These are phyloP conservation scores for Sphenopsis melanotis DNA, from an alignment of 2,797 vertebrate species.

Conservation along the genomic window DNA sequence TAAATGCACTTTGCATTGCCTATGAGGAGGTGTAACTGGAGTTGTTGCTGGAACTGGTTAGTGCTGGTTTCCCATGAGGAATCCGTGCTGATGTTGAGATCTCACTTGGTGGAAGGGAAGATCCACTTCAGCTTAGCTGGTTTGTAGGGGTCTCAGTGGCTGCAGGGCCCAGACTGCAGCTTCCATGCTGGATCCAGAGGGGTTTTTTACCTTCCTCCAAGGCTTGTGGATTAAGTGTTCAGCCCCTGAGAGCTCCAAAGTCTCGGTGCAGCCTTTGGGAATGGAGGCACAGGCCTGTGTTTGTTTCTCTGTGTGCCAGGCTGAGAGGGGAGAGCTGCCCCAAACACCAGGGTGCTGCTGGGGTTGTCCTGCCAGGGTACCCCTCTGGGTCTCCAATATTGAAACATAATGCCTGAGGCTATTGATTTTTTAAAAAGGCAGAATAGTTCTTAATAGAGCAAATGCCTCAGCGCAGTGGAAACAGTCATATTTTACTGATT, in stretches of 20 bases:
- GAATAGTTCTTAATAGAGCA: neutral
- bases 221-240: neutral
- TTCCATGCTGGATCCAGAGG: neutral
- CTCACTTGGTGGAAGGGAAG: neutral
- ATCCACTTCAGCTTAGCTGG: fast-evolving
- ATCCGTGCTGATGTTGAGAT: fast-evolving
- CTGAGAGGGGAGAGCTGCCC: neutral
- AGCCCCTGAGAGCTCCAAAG: neutral
- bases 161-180: neutral
- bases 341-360: fast-evolving
- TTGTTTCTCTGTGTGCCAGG: neutral
- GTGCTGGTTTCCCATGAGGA: fast-evolving
- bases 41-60: neutral
- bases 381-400: neutral
- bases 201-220: neutral
- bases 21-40: neutral
- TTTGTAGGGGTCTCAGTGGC: neutral
- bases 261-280: neutral
- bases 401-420: neutral
- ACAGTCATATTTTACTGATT: constrained; percentile 40
- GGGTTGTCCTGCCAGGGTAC: neutral
- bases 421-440: neutral
- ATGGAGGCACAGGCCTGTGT: neutral
- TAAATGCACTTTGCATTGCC: neutral
- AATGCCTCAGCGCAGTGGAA: neutral